These are phyloP conservation scores for Cinclus mexicanus DNA, from an alignment of 2,113 vertebrate species.

Conservation along the genomic window DNA sequence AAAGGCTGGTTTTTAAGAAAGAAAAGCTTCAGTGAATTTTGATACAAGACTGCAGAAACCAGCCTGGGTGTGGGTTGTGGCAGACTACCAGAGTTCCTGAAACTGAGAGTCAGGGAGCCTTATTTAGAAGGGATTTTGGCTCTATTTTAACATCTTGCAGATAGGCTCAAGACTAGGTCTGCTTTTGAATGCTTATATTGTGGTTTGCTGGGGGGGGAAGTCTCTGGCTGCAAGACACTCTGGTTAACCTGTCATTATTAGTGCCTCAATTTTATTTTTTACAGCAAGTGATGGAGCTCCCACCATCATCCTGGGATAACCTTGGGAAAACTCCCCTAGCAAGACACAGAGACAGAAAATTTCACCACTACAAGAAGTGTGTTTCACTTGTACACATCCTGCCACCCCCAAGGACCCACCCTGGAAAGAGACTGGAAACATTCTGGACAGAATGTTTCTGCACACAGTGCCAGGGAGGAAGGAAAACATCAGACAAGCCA, in stretches of 20 bases:
- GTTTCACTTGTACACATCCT: neutral
- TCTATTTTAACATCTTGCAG: slow-evolving; percentile 28
- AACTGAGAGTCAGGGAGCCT: slow-evolving; percentile 35
- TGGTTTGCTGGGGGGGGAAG: neutral
- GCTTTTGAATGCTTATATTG: neutral
- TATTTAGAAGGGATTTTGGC: slow-evolving; percentile 36
- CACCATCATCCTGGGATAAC: neutral
- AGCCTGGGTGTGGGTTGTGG: slow-evolving; percentile 25
- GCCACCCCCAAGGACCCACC: neutral
- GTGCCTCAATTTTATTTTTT: neutral
- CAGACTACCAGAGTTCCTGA: slow-evolving; percentile 36
- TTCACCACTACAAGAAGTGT: neutral
- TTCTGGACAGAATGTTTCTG: neutral
- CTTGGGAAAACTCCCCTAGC: neutral
- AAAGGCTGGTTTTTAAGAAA: neutral
- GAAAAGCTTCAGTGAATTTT: slow-evolving; percentile 41
- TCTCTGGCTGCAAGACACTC: neutral
- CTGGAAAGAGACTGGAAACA: neutral
- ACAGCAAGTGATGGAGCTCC: rapidly evolving
- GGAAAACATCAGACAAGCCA: neutral
- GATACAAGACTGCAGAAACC: slow-evolving; percentile 23
- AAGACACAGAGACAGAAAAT: neutral
- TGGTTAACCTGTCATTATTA: neutral
- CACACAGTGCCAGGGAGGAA: neutral
- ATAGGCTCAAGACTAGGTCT: neutral